Base-by-base conservation (phyloP, 2,113 vertebrate species). In the Trichomycterus rosablanca region DNA sequence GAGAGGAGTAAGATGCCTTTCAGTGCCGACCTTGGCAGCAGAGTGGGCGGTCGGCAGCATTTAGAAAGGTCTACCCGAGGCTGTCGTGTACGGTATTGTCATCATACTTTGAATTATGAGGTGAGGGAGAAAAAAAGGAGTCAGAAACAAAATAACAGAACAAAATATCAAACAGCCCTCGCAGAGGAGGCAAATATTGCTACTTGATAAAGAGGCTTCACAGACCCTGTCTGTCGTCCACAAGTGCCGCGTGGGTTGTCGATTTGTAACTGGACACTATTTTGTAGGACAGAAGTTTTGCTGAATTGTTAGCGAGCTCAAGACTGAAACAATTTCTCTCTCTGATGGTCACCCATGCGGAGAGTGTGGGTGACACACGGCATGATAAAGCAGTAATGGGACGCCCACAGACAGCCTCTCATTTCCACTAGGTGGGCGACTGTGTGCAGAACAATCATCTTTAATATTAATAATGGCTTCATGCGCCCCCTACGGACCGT, bases 11-110 rank as follows among this genome's bases (percentile, higher is more conserved):
- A 76, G 76, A 72, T 48, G 66, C 55, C 63, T 82, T 74, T 81
- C 73, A 76, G 57, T 66, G 64, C 40, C 63, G 78, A 83, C 81
- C 78, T 85, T 83, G 80, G 69, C 74, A 76, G 71, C 63, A 57
- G 59, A 53, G 70, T 74, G 63, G 70, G 67, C 68, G 73, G 58
- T 49, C 58, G 63, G 66, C 64, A 52, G 59, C 62, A 51, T 72
- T 73, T 66, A 62, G 32, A 72, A 74, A 75, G 73, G 73, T 78
- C 71, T 74, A 32, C 16, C 54, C 46, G 66, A 78, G 68, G 68
- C 68, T 65, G 71, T 52, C 49, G 66, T 70, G 74, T 66, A 74
- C 67, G 68, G 60, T 69, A 74, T 73, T 74, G 71, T 72, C 73
- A 74, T 72, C 68, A 70, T 72, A 72, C 63, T 67, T 56, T 18